phyloP scores from a whole-genome alignment of 92 coral and sea anemone species.

The Ricordea florida region DNA sequence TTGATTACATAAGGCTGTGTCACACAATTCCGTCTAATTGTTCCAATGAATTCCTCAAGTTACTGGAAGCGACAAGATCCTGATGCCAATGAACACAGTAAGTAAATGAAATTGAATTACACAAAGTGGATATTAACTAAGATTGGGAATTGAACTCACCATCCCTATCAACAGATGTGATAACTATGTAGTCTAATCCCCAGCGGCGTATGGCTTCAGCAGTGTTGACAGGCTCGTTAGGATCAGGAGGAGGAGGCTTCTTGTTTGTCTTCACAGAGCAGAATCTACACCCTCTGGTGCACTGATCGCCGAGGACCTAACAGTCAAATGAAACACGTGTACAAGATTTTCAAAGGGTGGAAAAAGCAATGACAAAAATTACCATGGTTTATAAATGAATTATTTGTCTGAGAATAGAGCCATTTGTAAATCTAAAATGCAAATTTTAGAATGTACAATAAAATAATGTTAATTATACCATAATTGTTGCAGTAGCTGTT shows the following conservation, averaged over 20 bases:
- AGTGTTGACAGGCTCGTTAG: slow-evolving; percentile 92
- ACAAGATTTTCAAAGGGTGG: no score
- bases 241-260: slow-evolving; percentile 94
- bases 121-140: no score
- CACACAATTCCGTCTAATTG: no score
- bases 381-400: no score
- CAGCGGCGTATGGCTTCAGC: slow-evolving; percentile 94
- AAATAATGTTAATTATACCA: slow-evolving; percentile 51
- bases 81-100: no score
- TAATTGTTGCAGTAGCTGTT: slow-evolving; percentile 97
- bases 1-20: no score
- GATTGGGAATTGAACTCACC: slow-evolving; percentile 58
- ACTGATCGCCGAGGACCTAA: slow-evolving; percentile 97
- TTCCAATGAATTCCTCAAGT: no score
- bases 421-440: no score
- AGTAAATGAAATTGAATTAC: no score
- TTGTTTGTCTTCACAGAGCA: slow-evolving; percentile 98
- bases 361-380: no score
- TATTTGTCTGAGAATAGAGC: no score
- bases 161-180: slow-evolving; percentile 98
- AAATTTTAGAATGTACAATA: not conserved
- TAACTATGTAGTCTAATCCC: slow-evolving; percentile 91
- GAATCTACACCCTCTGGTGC: slow-evolving; percentile 97
- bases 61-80: no score
- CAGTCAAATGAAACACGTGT: not conserved